These are phyloP conservation scores for Drosophila dives DNA, from an alignment of 2,888 invertebrate species.

Conservation along the genomic window DNA sequence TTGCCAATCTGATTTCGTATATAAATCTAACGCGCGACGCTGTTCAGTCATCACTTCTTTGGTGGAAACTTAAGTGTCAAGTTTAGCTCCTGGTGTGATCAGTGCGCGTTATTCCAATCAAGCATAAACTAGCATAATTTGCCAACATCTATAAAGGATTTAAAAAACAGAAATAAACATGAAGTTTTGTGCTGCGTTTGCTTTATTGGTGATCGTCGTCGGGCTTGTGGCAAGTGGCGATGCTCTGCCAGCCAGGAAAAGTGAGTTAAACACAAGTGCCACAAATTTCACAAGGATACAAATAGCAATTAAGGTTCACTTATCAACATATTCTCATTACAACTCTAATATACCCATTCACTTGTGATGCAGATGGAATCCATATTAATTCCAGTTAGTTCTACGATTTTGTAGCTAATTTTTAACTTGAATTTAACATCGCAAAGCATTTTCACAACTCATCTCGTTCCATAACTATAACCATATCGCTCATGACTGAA, in stretches of 20 bases:
- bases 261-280: constrained; percentile 65
- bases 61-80: constrained; percentile 85
- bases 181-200: constrained; percentile 77
- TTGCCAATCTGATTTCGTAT: constrained; percentile 79
- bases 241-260: constrained; percentile 81
- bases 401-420: not conserved
- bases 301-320: not conserved
- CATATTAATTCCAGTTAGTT: not conserved
- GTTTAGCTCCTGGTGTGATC: constrained; percentile 85
- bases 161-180: constrained; percentile 36
- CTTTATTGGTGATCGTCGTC: constrained; percentile 77
- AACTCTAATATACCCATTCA: not conserved
- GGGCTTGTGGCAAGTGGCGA: constrained; percentile 75
- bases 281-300: constrained; percentile 10
- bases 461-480: constrained; percentile 14
- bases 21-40: constrained; percentile 84
- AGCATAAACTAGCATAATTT: constrained; percentile 13
- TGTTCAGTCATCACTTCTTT: constrained; percentile 84
- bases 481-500: constrained; percentile 46
- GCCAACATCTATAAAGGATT: constrained; percentile 46
- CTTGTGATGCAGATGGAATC: not conserved
- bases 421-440: not conserved
- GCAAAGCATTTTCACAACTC: not conserved
- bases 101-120: constrained; percentile 57
- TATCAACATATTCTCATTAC: not conserved